Evolutionary conservation across 2,888 invertebrate genomes (phyloP), one percentile per base, ranked within the genome.

Genomic region (Drosophila antonietae): DNA sequence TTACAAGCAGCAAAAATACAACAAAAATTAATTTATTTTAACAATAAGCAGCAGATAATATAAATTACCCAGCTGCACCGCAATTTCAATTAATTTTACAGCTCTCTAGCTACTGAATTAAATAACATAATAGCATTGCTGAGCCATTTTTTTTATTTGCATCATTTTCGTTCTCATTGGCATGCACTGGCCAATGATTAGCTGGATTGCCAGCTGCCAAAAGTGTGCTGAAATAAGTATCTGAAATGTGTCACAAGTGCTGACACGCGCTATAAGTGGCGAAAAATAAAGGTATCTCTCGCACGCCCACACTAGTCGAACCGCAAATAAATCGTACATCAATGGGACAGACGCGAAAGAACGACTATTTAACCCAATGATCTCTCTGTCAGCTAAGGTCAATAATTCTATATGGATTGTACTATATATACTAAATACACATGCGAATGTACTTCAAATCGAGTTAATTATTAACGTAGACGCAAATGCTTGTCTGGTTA

Each of bases 31-130:
- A 86, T 85, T 89, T 84, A 87, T 88, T 87, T 82, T 31, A 69
- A 78, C 82, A 84, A 84, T 84, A 81, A 75, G 76, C 72, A 68
- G 73, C 71, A 67, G 78, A 87, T 78, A 73, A 77, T 73, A 74
- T 74, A 75, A 77, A 81, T 84, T 77, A 58, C 70, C 71, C 71
- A 74, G 62, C 55, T 39, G 66, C 75, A 80, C 89, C 86, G 64
- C 88, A 79, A 60, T 82, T 89, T 68, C 82, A 89, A 87, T 89
- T 87, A 84, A 84, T 78, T 89, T 75, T 84, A 87, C 89, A 89
- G 69, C 66, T 53, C 65, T 55, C 41, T 51, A 68, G 62, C 66
- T 71, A 70, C 75, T 47, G 59, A 52, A 43, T 53, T 67, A 70
- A 82, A 85, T 71, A 56, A 76, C 55, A 55, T 49, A 59, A 47